These are phyloP conservation scores for Bombylius major DNA, from an alignment of 2,888 invertebrate genomes.

Conservation along the genomic window DNA sequence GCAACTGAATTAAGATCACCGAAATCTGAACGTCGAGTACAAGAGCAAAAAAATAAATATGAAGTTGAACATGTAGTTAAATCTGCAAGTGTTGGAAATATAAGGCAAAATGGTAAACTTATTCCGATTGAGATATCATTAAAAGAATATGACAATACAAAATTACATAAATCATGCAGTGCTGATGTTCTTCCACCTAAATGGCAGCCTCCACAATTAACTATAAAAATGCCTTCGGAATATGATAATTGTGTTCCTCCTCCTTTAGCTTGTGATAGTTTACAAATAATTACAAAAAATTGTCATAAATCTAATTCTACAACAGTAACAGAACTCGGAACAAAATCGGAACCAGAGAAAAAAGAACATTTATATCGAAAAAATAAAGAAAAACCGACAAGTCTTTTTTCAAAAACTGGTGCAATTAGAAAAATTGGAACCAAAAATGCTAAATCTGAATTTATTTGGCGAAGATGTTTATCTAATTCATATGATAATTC, in stretches of 20 bases:
- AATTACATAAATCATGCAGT: slow-evolving; percentile 11
- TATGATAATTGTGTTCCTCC: background rate
- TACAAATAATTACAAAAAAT: slow-evolving; percentile 20
- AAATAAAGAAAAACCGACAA: slow-evolving; percentile 22
- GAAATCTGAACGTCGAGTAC: slow-evolving; percentile 44
- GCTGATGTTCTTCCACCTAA: slow-evolving; percentile 8
- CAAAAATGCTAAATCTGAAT: slow-evolving; percentile 16
- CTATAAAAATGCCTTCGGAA: background rate
- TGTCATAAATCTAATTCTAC: background rate
- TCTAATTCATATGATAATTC: slow-evolving; percentile 8
- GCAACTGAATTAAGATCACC: slow-evolving; percentile 50
- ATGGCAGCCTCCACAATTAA: background rate
- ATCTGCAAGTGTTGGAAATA: slow-evolving; percentile 44
- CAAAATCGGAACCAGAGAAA: slow-evolving; percentile 1
- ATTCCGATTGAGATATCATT: background rate
- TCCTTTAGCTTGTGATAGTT: slow-evolving; percentile 30
- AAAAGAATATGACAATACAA: background rate
- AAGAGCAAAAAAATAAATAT: slow-evolving; percentile 40
- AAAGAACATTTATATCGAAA: slow-evolving; percentile 29
- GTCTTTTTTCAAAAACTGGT: slow-evolving; percentile 14
- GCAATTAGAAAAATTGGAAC: slow-evolving; percentile 19
- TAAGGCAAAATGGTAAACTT: slow-evolving; percentile 15
- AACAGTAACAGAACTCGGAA: background rate
- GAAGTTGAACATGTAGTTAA: slow-evolving; percentile 46
- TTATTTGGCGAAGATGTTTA: slow-evolving; percentile 9